Conservation (phyloP, 30 jellyfish, hydroid and myxozoan species). For the Catostylus mosaicus region DNA sequence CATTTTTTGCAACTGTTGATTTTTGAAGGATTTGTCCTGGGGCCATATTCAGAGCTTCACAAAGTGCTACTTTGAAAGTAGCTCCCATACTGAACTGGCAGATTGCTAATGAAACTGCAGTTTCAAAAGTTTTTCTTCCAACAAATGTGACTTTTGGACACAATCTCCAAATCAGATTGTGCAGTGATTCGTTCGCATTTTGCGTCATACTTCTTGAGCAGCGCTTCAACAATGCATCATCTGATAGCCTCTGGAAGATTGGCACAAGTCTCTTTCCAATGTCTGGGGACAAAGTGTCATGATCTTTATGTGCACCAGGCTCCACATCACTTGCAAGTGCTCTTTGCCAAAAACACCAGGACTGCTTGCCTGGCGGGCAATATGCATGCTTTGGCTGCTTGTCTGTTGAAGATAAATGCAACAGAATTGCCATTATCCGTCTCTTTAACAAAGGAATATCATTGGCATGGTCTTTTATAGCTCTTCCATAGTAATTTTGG, state of each 20-base stretch:
- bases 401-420: slow-evolving; percentile 25
- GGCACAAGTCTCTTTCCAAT: slow-evolving; percentile 40
- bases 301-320: slow-evolving; percentile 37
- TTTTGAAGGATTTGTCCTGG: background rate
- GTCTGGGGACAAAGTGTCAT: slow-evolving; percentile 33
- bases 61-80: background rate
- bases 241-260: slow-evolving; percentile 35
- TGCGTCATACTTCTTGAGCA: slow-evolving; percentile 21
- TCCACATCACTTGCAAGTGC: slow-evolving; percentile 11
- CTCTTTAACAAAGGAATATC: slow-evolving; percentile 5
- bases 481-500: slow-evolving; percentile 36
- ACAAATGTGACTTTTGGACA: slow-evolving; percentile 21
- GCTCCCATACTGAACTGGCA: slow-evolving; percentile 32
- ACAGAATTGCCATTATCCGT: slow-evolving; percentile 21
- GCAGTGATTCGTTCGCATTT: slow-evolving; percentile 25
- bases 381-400: slow-evolving; percentile 35
- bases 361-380: slow-evolving; percentile 46
- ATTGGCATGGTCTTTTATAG: background rate
- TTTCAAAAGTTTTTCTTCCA: slow-evolving; percentile 32
- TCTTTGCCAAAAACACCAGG: slow-evolving; percentile 72
- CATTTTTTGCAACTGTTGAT: background rate
- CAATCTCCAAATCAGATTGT: slow-evolving; percentile 15
- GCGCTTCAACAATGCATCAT: slow-evolving; percentile 16
- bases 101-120: slow-evolving; percentile 40
- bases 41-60: slow-evolving; percentile 3